Evolutionary conservation across 2,797 vertebrate genomes (phyloP).

Genomic region (Melanotaenia nigrans): DNA sequence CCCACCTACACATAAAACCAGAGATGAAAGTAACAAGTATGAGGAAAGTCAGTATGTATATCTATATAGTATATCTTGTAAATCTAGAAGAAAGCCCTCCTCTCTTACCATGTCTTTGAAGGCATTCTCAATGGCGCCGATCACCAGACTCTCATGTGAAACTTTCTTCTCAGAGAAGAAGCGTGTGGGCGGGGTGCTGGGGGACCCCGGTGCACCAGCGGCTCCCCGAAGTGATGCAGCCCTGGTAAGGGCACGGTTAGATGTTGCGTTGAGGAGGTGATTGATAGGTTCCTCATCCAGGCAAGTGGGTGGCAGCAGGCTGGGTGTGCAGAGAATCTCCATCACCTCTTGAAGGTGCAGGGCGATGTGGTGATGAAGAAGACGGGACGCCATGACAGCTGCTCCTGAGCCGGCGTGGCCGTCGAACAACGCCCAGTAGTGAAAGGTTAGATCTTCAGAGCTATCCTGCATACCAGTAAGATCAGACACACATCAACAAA

Average conservation of each 20-base stretch:
- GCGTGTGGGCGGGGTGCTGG: slow-evolving; percentile 88
- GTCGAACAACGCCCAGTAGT: slow-evolving; percentile 97
- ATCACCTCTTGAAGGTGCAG: slow-evolving; percentile 93
- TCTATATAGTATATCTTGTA: not conserved
- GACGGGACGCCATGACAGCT: slow-evolving; percentile 90
- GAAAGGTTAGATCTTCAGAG: slow-evolving; percentile 87
- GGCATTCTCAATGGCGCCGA: slow-evolving; percentile 95
- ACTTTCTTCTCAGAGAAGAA: slow-evolving; percentile 98
- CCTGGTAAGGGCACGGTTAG: slow-evolving; percentile 88
- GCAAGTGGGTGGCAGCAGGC: slow-evolving; percentile 88
- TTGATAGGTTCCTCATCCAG: slow-evolving; percentile 90
- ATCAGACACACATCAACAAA: not conserved
- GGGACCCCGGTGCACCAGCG: slow-evolving; percentile 89
- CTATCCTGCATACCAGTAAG: slow-evolving; percentile 71
- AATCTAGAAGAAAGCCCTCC: not conserved
- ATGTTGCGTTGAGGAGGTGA: slow-evolving; percentile 70
- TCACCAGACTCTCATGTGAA: slow-evolving; percentile 92
- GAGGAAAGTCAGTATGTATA: not conserved
- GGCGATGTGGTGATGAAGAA: slow-evolving; percentile 91
- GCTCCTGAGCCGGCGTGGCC: slow-evolving; percentile 94
- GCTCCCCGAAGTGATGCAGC: slow-evolving; percentile 91
- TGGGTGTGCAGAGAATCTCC: slow-evolving; percentile 89
- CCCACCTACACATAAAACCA: not conserved
- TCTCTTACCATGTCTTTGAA: slow-evolving; percentile 95
- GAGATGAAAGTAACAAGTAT: not conserved